phyloP scores from a whole-genome alignment of 2,113 vertebrate species.

The Siniperca chuatsi region DNA sequence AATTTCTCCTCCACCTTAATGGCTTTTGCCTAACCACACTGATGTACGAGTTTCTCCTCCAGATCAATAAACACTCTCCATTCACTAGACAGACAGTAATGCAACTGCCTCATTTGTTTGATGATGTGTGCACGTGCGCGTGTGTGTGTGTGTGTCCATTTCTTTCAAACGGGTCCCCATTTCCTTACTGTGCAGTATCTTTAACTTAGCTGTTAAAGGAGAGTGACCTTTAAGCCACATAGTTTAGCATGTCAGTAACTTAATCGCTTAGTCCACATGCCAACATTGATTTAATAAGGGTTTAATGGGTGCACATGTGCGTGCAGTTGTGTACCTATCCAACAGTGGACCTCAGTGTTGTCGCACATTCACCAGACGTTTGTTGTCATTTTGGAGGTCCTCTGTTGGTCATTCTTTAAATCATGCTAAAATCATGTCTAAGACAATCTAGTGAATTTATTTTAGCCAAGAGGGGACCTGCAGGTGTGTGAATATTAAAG shows the following conservation, averaged over 20 bases:
- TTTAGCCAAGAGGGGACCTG: no score
- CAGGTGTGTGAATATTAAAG: background rate
- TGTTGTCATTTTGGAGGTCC: background rate
- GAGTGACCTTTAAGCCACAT: slow-evolving; percentile 66
- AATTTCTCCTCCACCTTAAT: slow-evolving; percentile 55
- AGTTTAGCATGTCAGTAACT: slow-evolving; percentile 66
- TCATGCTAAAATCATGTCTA: background rate
- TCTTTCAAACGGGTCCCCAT: slow-evolving; percentile 23
- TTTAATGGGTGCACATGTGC: slow-evolving; percentile 13
- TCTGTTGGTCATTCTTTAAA: background rate
- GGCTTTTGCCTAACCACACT: slow-evolving; percentile 73
- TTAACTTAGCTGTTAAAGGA: slow-evolving; percentile 54
- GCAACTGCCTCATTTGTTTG: slow-evolving; percentile 71
- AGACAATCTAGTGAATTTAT: no score
- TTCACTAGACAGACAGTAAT: slow-evolving; percentile 68
- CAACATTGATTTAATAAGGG: slow-evolving; percentile 45
- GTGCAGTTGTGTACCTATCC: background rate
- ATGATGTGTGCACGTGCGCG: slow-evolving; percentile 30
- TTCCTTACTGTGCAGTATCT: slow-evolving; percentile 38
- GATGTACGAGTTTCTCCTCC: slow-evolving; percentile 69
- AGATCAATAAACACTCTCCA: slow-evolving; percentile 74
- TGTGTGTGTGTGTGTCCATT: slow-evolving; percentile 4
- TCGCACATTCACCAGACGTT: background rate
- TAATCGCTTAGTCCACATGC: slow-evolving; percentile 55
- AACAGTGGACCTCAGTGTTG: background rate